Evolutionary conservation across 2,113 vertebrate species (phyloP).

Genomic region (Esox niger): DNA sequence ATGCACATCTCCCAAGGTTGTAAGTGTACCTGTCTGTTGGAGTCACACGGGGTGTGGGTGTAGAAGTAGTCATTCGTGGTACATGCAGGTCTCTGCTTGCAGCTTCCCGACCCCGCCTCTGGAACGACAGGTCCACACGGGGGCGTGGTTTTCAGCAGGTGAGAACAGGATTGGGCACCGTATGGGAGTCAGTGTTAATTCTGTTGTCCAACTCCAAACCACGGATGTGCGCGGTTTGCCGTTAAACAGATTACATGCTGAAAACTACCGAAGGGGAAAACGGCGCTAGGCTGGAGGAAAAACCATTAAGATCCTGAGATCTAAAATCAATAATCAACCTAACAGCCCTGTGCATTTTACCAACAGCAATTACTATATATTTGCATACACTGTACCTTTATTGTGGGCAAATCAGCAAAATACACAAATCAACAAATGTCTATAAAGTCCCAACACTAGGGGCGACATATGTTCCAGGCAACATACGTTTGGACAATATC

Average conservation of each 20-base stretch:
- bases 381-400: not conserved
- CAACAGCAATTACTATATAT: not conserved
- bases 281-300: conserved; percentile 25
- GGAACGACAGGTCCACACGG: conserved; percentile 24
- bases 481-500: too few relatives aligned
- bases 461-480: too few relatives aligned
- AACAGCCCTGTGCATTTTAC: conserved; percentile 3
- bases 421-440: too few relatives aligned
- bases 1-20: not conserved
- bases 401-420: not conserved
- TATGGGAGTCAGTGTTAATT: too few relatives aligned
- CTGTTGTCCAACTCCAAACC: too few relatives aligned
- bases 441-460: too few relatives aligned
- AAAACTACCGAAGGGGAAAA: conserved; percentile 11
- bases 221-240: too few relatives aligned
- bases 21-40: conserved; percentile 81
- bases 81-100: conserved; percentile 81
- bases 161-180: too few relatives aligned
- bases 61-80: conserved; percentile 90
- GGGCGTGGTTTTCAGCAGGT: too few relatives aligned
- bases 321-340: conserved; percentile 1
- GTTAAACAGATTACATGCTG: too few relatives aligned
- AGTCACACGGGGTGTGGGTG: conserved; percentile 87
- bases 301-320: conserved; percentile 52
- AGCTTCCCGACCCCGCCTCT: conserved; percentile 80